These are phyloP conservation scores for Trichomycterus rosablanca DNA, from an alignment of 2,113 vertebrate species.

Conservation along the genomic window DNA sequence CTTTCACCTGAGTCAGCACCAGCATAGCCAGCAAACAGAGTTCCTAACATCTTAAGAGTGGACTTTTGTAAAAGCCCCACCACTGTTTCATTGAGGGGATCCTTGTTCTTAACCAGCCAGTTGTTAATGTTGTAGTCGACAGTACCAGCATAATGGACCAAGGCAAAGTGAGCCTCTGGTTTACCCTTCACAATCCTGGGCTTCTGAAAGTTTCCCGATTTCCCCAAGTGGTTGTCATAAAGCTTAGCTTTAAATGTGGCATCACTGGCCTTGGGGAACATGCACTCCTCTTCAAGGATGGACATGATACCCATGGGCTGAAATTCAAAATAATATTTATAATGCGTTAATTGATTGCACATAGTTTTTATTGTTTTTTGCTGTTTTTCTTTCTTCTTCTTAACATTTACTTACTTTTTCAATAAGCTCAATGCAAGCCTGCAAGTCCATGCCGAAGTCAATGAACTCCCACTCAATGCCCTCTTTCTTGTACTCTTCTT, in stretches of 20 bases:
- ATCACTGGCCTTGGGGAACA: constrained; percentile 73
- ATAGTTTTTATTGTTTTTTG: background rate
- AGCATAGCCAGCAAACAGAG: constrained; percentile 69
- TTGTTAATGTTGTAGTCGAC: constrained; percentile 76
- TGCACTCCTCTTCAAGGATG: constrained; percentile 69
- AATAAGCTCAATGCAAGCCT: constrained; percentile 55
- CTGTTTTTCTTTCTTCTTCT: background rate
- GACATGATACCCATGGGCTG: constrained; percentile 70
- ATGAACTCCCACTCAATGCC: constrained; percentile 83
- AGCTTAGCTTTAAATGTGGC: constrained; percentile 77
- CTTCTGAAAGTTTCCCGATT: constrained; percentile 43
- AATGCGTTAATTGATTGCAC: constrained; percentile 56
- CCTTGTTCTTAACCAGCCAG: constrained; percentile 79
- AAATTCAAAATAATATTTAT: background rate
- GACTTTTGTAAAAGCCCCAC: constrained; percentile 77
- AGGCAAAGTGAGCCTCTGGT: constrained; percentile 71
- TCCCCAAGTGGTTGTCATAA: constrained; percentile 46
- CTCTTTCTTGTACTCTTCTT: constrained; percentile 85
- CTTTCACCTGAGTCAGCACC: constrained; percentile 58
- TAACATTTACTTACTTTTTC: constrained; percentile 39
- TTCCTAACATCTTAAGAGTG: constrained; percentile 64
- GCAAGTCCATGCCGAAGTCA: constrained; percentile 84
- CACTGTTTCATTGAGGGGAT: constrained; percentile 77
- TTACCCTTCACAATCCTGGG: constrained; percentile 56
- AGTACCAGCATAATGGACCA: constrained; percentile 72